A percentile compares a stretch with the other conserved stretches of the same genome.
phyloP scores from a whole-genome alignment of 2,888 invertebrate genomes.

The Apoda limacodes region DNA sequence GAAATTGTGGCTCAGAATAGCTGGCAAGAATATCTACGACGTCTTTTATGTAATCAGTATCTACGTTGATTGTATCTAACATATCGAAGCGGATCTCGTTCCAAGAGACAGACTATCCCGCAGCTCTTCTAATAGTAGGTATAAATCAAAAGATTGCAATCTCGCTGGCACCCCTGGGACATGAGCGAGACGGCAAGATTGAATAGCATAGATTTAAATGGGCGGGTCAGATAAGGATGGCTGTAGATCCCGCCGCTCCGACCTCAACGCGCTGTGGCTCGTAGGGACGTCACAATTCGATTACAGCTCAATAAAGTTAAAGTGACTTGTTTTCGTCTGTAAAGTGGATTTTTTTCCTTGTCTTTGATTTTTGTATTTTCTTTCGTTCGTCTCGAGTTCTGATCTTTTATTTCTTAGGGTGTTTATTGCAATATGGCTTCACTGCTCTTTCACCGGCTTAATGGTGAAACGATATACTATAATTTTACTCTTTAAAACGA shows the following conservation, averaged over 20 bases:
- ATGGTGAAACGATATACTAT: too few species aligned
- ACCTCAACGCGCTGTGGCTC: conserved; percentile 39
- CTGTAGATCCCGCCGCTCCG: conserved; percentile 53
- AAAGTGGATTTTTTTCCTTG: conserved; percentile 66
- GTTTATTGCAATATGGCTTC: too few species aligned
- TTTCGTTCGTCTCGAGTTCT: too few species aligned
- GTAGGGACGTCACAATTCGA: conserved; percentile 69
- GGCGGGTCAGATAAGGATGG: conserved; percentile 66
- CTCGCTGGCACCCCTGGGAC: conserved; percentile 67
- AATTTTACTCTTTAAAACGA: too few species aligned
- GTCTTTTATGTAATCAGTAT: conserved; percentile 46
- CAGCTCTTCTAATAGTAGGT: conserved; percentile 67
- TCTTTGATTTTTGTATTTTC: conserved; percentile 52
- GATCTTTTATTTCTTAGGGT: too few species aligned
- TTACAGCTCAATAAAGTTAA: conserved; percentile 70
- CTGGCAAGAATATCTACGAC: too few species aligned
- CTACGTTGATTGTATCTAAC: conserved; percentile 54
- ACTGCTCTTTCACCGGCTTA: too few species aligned
- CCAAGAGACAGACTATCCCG: conserved; percentile 59
- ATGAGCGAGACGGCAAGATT: conserved; percentile 67
- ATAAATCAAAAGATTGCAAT: conserved; percentile 71
- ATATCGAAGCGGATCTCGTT: conserved; percentile 54
- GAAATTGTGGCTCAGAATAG: too few species aligned
- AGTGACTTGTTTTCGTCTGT: conserved; percentile 69
- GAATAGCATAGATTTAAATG: conserved; percentile 70